Evolutionary conservation across 2,888 invertebrate species (phyloP), one percentile per base, ranked within the genome.

Genomic region (Labia minor): DNA sequence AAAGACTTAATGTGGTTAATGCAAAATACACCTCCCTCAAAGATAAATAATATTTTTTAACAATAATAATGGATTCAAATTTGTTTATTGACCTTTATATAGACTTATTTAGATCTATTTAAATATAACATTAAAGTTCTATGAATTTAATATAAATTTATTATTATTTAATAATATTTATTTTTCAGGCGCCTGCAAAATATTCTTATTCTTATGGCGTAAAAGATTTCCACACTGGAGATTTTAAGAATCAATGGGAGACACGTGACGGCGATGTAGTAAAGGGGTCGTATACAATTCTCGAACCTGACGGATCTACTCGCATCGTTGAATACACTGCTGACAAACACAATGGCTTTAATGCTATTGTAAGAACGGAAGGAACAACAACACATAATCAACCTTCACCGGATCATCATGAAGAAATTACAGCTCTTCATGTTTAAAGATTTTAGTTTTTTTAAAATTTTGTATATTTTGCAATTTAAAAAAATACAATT

Each of bases 191-290:
- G 6, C 49, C 49, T 4, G 6, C 49, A 3, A 49, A 49, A 49
- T 49, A 49, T 14, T 4, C 49, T 14, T 49, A n/a, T 14, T 49
- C 49, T 4, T 49, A 49, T 49, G 49, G 49, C n/a, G 49, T 49
- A 14, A 49, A 49, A 49, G 49, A 49, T 49, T 49, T 49, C n/a
- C 49, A 49, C 16, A 49, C 49, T 10, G 49, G 49, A 10, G 49
- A 49, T 49, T 49, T 49, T 14, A 49, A 49, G 49, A 49, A 49
- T 16, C 49, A 49, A 49, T 49, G 49, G 49, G 49, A 49, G 49
- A 49, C 49, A 49, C 14, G 49, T n/a, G 49, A 49, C 2, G 49
- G 49, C 2, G 49, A 49, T 49, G 49, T 49, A 14, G 49, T 49
- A 3, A 49, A 49, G 14, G 49, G 49, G 2, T 49, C 49, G 6